A percentile compares a stretch with the other conserved stretches of the same genome.
Conservation (phyloP, 2,797 vertebrate genomes). For the Kryptolebias ocellatus region DNA sequence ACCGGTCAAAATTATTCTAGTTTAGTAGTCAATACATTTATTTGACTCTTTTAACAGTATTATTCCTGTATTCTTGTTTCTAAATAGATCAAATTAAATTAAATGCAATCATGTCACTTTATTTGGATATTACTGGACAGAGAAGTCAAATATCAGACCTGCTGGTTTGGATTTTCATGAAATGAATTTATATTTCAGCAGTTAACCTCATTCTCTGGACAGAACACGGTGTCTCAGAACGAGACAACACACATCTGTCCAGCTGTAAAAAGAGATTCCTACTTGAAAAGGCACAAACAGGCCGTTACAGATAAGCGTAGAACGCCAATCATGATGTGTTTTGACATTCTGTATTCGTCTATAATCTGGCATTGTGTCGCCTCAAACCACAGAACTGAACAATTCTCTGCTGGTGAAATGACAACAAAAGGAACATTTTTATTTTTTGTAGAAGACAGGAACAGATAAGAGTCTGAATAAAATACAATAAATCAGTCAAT, state of each 20-base stretch:
- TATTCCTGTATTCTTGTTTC: too few species aligned
- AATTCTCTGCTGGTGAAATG: neutral
- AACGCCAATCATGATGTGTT: constrained; percentile 31
- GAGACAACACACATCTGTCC: constrained; percentile 1
- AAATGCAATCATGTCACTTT: too few species aligned
- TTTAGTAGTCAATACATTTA: too few species aligned
- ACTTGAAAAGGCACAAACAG: constrained; percentile 59
- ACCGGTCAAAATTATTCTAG: too few species aligned
- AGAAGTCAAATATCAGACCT: constrained; percentile 27
- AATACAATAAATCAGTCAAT: too few species aligned
- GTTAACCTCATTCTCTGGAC: neutral
- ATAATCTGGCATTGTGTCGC: neutral
- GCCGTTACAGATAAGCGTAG: constrained; percentile 48
- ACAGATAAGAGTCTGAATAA: neutral
- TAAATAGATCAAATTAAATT: too few species aligned
- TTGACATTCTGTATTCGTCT: constrained; percentile 17
- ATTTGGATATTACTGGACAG: neutral
- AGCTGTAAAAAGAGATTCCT: constrained; percentile 12
- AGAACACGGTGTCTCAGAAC: constrained; percentile 4
- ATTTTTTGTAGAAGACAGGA: neutral
- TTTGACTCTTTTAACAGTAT: too few species aligned
- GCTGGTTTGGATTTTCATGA: constrained; percentile 34
- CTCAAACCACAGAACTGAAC: neutral
- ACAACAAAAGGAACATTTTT: neutral
- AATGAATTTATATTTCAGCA: constrained; percentile 6